Evolutionary conservation across 2,888 invertebrate species (phyloP), one percentile per base, ranked within the genome.

Genomic region (Agrilus biguttatus): DNA sequence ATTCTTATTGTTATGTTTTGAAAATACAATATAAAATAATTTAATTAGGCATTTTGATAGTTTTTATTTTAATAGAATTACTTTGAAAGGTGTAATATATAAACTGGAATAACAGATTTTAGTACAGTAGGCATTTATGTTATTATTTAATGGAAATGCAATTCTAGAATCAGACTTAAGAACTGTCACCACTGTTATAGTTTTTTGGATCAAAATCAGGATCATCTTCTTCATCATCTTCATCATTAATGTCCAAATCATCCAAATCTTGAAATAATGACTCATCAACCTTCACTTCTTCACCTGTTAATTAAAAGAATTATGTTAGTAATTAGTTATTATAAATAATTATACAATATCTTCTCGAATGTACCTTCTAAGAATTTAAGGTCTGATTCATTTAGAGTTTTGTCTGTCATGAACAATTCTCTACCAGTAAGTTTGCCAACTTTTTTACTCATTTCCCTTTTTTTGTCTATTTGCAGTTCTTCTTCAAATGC

Each of bases 341-440:
- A 32, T 39, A 38, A 33, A 14, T 40, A 14, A 21, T 51, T 66
- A 43, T 66, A n/a, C n/a, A n/a, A n/a, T n/a, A n/a, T n/a, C n/a
- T 36, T 14, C 2, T 34, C 36, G 17, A 19, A 38, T n/a, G 52
- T 62, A 76, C 87, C 88, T 66, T 91, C 84, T 51, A 93, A 72
- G 72, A 92, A 96, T 67, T 91, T 87, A 45, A 98, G 80, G 72
- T 98, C 98, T 5, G 97, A 97, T 57, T 95, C 90, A 67, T 88
- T 89, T 51, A 98, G 75, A 2, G 93, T 87, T 48, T 83, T 86
- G 64, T 98, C 97, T 43, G 78, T 78, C 66, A 96, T 75, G 72
- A 98, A 98, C 42, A 97, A 70, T 66, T 98, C 95, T 61, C 78
- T 79, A 13, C 97, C 97, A 0, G 93, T 93, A 34, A 92, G 68